Percentiles rank a stretch among this genome's conserved stretches.
Conservation (phyloP, 2,797 vertebrate species). For the Gallirallus australis region DNA sequence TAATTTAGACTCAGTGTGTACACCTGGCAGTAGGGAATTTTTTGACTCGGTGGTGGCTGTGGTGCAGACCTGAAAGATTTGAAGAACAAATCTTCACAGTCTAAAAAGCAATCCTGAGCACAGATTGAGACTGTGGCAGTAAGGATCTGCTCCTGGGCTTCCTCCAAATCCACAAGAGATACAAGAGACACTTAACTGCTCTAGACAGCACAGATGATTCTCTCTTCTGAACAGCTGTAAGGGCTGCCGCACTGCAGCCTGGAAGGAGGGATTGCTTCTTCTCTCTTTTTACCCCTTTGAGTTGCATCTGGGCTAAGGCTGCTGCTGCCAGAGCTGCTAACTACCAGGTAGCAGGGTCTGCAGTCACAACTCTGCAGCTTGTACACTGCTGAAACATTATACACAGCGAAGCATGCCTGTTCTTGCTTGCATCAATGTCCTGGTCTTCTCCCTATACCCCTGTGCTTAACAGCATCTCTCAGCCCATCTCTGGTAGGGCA, state of each 20-base stretch:
- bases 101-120: neutral
- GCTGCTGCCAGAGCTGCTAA: neutral
- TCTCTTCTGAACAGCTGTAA: neutral
- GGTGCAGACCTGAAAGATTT: neutral
- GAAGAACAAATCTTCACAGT: neutral
- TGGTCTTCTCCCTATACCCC: neutral
- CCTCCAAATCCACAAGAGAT: neutral
- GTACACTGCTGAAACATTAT: neutral
- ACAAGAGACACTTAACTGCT: neutral
- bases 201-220: neutral
- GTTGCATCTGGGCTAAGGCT: neutral
- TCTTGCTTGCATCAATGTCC: neutral
- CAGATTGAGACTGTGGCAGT: accelerated
- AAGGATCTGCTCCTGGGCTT: neutral
- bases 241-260: neutral
- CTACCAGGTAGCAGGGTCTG: neutral
- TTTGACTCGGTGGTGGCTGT: neutral
- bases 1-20: neutral
- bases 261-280: neutral
- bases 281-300: neutral
- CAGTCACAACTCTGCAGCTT: neutral
- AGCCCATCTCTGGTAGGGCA: neutral
- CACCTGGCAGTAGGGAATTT: neutral
- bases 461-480: neutral
- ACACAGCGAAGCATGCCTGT: neutral